A percentile compares a stretch with the other conserved stretches of the same genome.
These are phyloP conservation scores for Drosophila ambigua DNA, from an alignment of 1,140 invertebrate species.

Conservation along the genomic window DNA sequence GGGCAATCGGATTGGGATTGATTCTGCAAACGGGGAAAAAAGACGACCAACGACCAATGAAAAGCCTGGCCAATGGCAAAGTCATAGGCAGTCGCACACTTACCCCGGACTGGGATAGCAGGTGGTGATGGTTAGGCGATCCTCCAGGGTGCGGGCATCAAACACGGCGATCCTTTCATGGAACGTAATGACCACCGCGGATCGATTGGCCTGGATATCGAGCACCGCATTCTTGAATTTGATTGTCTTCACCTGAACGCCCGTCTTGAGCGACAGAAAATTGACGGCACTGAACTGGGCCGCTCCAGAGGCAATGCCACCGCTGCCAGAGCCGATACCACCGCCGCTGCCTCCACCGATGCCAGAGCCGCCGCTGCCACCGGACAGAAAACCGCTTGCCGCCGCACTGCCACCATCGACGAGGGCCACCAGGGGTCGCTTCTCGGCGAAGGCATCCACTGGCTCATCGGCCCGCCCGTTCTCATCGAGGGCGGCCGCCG, in stretches of 20 bases:
- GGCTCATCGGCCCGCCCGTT: conserved; percentile 84
- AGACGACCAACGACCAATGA: conserved; percentile 27
- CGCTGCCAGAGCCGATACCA: conserved; percentile 17
- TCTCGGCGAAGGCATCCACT: conserved; percentile 88
- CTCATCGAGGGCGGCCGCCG: conserved; percentile 52
- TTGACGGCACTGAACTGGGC: conserved; percentile 94
- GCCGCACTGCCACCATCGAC: conserved; percentile 89
- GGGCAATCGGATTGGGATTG: conserved; percentile 94
- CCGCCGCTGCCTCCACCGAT: conserved; percentile 23
- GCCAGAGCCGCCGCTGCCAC: conserved; percentile 8
- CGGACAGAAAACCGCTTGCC: conserved; percentile 65
- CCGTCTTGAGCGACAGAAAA: conserved; percentile 95
- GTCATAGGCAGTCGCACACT: conserved; percentile 12
- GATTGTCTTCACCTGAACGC: conserved; percentile 95
- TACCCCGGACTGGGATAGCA: conserved; percentile 92
- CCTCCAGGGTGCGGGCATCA: conserved; percentile 94
- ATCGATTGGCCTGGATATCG: conserved; percentile 93
- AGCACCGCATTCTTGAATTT: conserved; percentile 96
- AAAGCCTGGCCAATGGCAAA: too few species aligned
- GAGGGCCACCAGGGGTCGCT: conserved; percentile 93
- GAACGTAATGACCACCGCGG: conserved; percentile 94
- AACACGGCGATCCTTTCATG: conserved; percentile 95
- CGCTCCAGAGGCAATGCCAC: conserved; percentile 84
- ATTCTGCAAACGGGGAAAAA: conserved; percentile 85
- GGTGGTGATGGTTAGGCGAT: conserved; percentile 93